phyloP scores from a whole-genome alignment of 2,797 vertebrate genomes.

The Sebastes hubbsi region DNA sequence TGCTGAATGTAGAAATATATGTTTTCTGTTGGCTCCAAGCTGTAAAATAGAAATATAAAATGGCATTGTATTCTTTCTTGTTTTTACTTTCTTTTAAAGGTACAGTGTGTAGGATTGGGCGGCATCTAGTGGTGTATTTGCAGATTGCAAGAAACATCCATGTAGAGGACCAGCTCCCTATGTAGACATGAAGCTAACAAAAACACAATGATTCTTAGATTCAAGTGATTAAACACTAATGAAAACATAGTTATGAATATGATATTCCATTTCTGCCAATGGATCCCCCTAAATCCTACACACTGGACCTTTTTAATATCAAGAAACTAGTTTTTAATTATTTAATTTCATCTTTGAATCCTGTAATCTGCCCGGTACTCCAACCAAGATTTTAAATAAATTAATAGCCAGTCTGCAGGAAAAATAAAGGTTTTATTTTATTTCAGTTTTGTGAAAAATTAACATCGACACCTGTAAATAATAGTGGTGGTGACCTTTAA shows the following conservation, averaged over 20 bases:
- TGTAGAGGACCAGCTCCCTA: neutral
- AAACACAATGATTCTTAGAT: neutral
- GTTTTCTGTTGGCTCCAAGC: neutral
- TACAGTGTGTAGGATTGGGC: neutral
- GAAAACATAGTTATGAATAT: neutral
- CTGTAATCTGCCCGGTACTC: neutral
- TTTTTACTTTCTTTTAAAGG: constrained; percentile 28
- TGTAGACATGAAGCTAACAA: neutral
- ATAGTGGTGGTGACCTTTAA: constrained; percentile 13
- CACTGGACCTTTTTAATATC: neutral
- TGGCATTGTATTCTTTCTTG: neutral
- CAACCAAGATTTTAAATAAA: constrained; percentile 25
- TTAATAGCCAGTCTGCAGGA: constrained; percentile 43
- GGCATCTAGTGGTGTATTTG: neutral
- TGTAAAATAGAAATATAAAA: neutral
- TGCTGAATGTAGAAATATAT: neutral
- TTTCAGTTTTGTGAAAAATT: constrained; percentile 54
- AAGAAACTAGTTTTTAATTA: neutral
- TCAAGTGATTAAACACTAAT: neutral
- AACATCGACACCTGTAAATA: constrained; percentile 36
- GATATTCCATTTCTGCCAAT: neutral
- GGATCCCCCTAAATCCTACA: neutral
- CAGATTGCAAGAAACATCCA: neutral
- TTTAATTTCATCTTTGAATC: neutral
- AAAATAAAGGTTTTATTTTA: constrained; percentile 70